These are phyloP conservation scores for Micromys minutus DNA, from an alignment of 2,113 vertebrate genomes.

Conservation along the genomic window DNA sequence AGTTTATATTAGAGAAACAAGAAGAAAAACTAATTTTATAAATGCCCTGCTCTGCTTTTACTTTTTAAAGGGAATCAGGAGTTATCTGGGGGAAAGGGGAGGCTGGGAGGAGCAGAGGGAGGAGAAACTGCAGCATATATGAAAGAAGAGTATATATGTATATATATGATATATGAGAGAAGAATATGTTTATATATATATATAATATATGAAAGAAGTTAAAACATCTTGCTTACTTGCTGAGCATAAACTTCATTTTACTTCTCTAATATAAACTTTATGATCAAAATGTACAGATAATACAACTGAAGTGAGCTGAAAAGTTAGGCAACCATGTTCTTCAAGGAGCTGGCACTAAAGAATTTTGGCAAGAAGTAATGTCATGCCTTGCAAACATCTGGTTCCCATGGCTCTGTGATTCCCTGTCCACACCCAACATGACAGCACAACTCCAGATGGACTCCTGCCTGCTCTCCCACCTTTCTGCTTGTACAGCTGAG, in stretches of 20 bases:
- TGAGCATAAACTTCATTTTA: slow-evolving; percentile 12
- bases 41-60: not conserved
- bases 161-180: not conserved
- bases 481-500: not conserved
- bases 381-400: not conserved
- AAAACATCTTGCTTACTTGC: not conserved
- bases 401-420: not conserved
- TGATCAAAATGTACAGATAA: slow-evolving; percentile 5
- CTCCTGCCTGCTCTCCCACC: not conserved
- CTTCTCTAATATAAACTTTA: not conserved
- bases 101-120: not conserved
- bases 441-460: not conserved
- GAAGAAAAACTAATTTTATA: not conserved
- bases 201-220: not conserved
- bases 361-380: slow-evolving; percentile 42
- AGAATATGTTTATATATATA: too few relatives aligned
- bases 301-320: not conserved
- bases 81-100: not conserved
- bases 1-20: not conserved
- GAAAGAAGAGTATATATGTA: too few relatives aligned
- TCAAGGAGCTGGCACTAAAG: not conserved
- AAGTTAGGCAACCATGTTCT: not conserved
- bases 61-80: not conserved
- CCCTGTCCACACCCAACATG: not conserved
- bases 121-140: not conserved